These are phyloP conservation scores for Phytoseiulus persimilis DNA, from an alignment of 2,888 invertebrate genomes.

Conservation along the genomic window DNA sequence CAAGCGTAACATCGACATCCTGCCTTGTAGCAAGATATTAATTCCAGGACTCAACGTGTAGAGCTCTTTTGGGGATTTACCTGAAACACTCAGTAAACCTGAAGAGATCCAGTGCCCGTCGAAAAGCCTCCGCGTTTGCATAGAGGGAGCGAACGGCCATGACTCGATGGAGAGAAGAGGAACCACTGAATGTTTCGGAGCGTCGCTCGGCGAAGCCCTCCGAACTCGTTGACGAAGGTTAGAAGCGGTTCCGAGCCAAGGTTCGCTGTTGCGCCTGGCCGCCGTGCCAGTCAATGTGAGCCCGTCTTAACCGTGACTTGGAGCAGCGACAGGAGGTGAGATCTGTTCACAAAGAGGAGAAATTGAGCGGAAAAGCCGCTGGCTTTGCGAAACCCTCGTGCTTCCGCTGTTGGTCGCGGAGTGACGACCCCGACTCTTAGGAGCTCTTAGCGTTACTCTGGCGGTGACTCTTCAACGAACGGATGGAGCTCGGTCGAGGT, in stretches of 20 bases:
- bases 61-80: not conserved
- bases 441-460: not conserved
- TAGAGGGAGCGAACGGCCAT: too few relatives aligned
- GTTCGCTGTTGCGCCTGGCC: not conserved
- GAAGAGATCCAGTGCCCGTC: too few relatives aligned
- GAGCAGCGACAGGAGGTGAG: not conserved
- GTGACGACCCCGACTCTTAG: not conserved
- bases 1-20: not conserved
- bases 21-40: not conserved
- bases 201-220: not conserved
- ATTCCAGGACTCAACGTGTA: not conserved
- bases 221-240: not conserved
- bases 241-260: not conserved
- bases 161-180: too few relatives aligned
- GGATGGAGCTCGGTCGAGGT: not conserved
- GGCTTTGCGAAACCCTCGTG: not conserved
- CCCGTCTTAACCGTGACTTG: not conserved
- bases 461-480: not conserved
- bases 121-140: too few relatives aligned
- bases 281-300: not conserved
- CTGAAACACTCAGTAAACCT: too few relatives aligned
- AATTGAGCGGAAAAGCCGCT: slow-evolving; percentile 38
- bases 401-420: not conserved
- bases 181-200: too few relatives aligned
- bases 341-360: not conserved